Evolutionary conservation across 2,113 vertebrate genomes (phyloP), one percentile per base, ranked within the genome.

Genomic region (Glaucidium brasilianum): DNA sequence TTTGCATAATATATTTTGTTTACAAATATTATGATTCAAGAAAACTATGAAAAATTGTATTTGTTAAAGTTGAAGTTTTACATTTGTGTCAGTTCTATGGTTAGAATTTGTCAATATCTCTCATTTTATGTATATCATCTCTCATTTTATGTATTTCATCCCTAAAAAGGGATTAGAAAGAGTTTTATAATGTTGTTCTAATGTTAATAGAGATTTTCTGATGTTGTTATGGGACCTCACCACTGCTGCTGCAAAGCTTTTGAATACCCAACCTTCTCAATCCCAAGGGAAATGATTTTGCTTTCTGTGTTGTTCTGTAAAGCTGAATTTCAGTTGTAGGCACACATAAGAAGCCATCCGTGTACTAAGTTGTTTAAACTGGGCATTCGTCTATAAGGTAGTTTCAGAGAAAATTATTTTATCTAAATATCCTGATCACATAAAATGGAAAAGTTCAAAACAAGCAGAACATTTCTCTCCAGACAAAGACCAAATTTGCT

Each of bases 311-410:
- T 19, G 0, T 64, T 60, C 21, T 41, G 1, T 66, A 63, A 75
- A 94, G 19, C 25, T 50, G 14, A 55, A 79, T 73, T 93, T 83
- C 41, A 55, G 10, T 45, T 85, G 16, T 37, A 72, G 26, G 26
- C 19, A 21, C 7, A 27, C 5, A 11, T 23, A 39, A 50, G 17
- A 76, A 76, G 1, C 2, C 45, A 69, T 19, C 4, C 71, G 15
- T 16, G 5, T 41, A 35, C 18, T 16, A 15, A 27, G 5, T 49
- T 82, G 19, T 53, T 92, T 64, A n/a, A 88, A 47, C 14, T 73
- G 13, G 2, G 1, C 0, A 1, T 56, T 71, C 0, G 0, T 50
- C 21, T 49, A 26, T 39, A 39, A 64, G 0, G 6, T 35, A 59
- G 7, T 60, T 71, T 53, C 15, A 69, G 67, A 53, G 13, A 74